A percentile compares a stretch with the other conserved stretches of the same genome.
Conservation (phyloP, 2,888 invertebrate genomes). For the Ectemnius lituratus region DNA sequence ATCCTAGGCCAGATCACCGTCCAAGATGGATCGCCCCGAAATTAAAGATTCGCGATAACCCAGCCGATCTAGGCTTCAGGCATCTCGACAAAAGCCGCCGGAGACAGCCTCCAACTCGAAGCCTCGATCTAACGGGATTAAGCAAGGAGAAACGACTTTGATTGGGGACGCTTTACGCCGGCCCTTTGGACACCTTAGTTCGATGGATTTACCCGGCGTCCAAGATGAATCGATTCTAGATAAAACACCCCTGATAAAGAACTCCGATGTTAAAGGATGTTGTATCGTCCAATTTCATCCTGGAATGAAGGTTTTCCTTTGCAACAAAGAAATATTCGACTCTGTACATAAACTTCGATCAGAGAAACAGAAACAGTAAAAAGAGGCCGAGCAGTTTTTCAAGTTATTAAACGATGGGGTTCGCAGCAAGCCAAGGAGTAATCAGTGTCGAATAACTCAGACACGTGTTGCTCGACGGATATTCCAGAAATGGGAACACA, state of each 20-base stretch:
- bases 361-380: too few species aligned
- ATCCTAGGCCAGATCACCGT: constrained; percentile 50
- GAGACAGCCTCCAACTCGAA: not conserved
- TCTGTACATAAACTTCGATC: too few species aligned
- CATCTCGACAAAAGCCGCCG: constrained; percentile 2
- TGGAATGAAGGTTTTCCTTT: too few species aligned
- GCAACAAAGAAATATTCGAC: too few species aligned
- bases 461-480: not conserved
- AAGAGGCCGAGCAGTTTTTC: too few species aligned
- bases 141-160: constrained; percentile 11
- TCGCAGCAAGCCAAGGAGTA: not conserved
- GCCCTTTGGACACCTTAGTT: constrained; percentile 19
- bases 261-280: too few species aligned
- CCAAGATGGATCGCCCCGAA: constrained; percentile 58
- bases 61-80: constrained; percentile 27
- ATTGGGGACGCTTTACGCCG: constrained; percentile 4
- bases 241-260: constrained; percentile 64
- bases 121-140: constrained; percentile 15
- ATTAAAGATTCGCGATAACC: constrained; percentile 66
- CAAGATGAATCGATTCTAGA: constrained; percentile 58
- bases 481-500: constrained; percentile 1
- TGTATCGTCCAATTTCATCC: too few species aligned
- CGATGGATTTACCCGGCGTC: constrained; percentile 15
- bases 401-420: too few species aligned
- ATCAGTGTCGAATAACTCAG: not conserved